phyloP scores from a whole-genome alignment of 2,113 vertebrate genomes.

The Ciconia maguari region DNA sequence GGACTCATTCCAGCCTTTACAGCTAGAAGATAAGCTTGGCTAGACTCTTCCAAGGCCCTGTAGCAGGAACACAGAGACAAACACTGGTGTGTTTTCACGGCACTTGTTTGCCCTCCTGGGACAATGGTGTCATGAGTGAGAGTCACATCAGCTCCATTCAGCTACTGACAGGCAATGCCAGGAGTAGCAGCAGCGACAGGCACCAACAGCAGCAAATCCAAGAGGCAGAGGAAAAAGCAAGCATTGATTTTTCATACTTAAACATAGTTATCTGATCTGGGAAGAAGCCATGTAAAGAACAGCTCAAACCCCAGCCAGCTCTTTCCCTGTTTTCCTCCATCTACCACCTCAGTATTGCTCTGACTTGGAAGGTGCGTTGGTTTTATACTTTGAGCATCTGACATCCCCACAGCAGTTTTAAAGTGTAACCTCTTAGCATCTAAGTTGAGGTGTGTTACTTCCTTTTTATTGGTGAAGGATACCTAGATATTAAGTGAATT shows the following conservation, averaged over 20 bases:
- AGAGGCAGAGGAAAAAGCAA: not conserved
- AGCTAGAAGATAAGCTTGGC: not conserved
- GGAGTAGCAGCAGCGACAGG: not conserved
- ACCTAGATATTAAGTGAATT: not conserved
- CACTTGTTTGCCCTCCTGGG: not conserved
- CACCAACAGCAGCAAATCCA: not conserved
- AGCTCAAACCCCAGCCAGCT: not conserved
- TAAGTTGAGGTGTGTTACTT: not conserved
- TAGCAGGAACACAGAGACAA: not conserved
- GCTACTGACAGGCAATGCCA: not conserved
- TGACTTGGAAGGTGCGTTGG: not conserved
- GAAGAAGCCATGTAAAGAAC: not conserved
- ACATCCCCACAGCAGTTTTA: not conserved
- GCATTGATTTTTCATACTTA: not conserved
- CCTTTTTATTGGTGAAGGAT: not conserved
- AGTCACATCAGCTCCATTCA: not conserved
- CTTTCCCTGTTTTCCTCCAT: not conserved
- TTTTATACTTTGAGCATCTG: not conserved
- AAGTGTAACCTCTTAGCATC: not conserved
- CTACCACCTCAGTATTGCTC: not conserved
- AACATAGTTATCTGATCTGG: not conserved
- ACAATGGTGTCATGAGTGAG: not conserved
- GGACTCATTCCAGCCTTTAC: not conserved
- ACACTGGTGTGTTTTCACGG: not conserved
- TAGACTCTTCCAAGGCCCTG: not conserved